Evolutionary conservation across 2,797 vertebrate species (phyloP), one percentile per base, ranked within the genome.

Genomic region (Coilia nasus): DNA sequence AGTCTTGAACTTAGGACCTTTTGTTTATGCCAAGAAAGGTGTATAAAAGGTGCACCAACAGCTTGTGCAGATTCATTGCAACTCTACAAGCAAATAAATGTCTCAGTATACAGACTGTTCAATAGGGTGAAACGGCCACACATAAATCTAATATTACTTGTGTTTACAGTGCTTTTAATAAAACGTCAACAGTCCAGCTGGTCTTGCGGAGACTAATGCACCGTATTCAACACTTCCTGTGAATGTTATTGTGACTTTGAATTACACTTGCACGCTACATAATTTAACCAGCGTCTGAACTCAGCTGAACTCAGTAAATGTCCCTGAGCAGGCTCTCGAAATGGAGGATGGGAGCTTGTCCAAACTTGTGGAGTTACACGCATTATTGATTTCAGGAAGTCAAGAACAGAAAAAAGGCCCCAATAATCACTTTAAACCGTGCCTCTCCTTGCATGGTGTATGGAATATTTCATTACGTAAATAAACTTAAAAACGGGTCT

Each of bases 261-360:
- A 46, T 81, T 81, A 82, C n/a, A 41, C 83, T 78, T 75, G 75
- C 82, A 28, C 64, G 84, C 67, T 35, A 44, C 64, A 71, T 78
- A 75, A 41, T 75, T 82, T 84, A 87, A 84, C 86, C 83, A 62
- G 14, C 15, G 57, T 80, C 82, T 83, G 86, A 80, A 81, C 83
- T 50, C 78, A 75, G 23, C 54, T 59, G 81, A 31, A 82, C 56
- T 35, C 83, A 80, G 31, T 82, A 82, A 84, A 80, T 21, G 25
- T 84, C 57, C 21, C 41, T 67, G 41, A 82, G 41, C 64, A 82
- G 81, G 81, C 86, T 78, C 75, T 25, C 80, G 84, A 87, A 78
- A 78, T 87, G 81, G 71, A 84, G 82, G 75, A 28, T 59, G 41
- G 81, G 54, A 82, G 62, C 6, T 64, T 60, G 81, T 84, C 83